phyloP scores from a whole-genome alignment of 2,113 vertebrate species.

The Campylorhamphus procurvoides region DNA sequence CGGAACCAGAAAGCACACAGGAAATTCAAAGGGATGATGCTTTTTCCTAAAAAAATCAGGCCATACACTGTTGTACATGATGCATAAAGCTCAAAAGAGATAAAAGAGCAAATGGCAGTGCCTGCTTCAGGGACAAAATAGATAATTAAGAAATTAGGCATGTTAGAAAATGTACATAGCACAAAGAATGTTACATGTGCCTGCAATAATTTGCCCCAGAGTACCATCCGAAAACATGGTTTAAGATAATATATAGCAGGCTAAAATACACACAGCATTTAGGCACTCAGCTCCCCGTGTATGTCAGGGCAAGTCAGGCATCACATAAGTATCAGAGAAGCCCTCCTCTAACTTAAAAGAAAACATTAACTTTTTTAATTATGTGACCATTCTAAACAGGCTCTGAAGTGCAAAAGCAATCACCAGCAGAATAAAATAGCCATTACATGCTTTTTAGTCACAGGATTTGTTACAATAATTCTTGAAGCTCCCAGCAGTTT shows the following conservation, averaged over 20 bases:
- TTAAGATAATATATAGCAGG: neutral
- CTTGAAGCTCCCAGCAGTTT: conserved; percentile 26
- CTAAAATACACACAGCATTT: neutral
- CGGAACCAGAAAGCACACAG: fast-evolving
- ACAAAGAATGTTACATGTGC: neutral
- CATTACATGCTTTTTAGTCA: conserved; percentile 16
- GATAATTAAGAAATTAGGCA: neutral
- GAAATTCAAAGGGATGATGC: neutral
- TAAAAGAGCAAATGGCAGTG: neutral
- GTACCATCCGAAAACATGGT: neutral
- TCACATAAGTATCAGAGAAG: neutral
- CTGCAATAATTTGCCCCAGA: neutral
- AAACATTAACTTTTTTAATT: neutral
- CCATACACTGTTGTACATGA: neutral
- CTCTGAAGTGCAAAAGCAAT: neutral
- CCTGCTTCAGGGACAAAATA: neutral
- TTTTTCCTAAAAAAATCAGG: neutral
- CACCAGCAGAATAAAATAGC: neutral
- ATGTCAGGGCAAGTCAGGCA: neutral
- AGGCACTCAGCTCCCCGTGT: neutral
- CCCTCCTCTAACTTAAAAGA: neutral
- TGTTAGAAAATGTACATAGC: neutral
- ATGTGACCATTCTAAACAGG: neutral
- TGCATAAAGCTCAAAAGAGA: neutral
- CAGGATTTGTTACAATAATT: conserved; percentile 18